Evolutionary conservation across 1,140 invertebrate genomes (phyloP).

Genomic region (Drosophila parabipectinata): DNA sequence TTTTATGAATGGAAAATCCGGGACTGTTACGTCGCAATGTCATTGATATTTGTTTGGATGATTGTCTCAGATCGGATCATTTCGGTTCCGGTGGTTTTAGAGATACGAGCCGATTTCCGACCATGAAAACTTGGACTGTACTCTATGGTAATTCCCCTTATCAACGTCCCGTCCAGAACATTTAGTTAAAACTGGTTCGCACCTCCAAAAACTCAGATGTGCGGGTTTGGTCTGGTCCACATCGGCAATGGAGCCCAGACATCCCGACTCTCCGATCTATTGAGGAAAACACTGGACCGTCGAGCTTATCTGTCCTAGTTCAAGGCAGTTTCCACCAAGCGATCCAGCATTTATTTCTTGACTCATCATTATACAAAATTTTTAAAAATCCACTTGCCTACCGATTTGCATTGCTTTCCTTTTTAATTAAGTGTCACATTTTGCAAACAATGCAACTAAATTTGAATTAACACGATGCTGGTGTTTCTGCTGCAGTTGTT

Average conservation of each 20-base stretch:
- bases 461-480: conserved; percentile 26
- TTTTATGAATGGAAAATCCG: neutral
- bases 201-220: conserved; percentile 67
- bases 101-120: conserved; percentile 31
- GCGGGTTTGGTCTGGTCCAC: conserved; percentile 63
- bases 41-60: conserved; percentile 8
- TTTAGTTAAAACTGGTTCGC: conserved; percentile 72
- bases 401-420: neutral
- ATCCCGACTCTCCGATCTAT: conserved; percentile 27
- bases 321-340: conserved; percentile 33
- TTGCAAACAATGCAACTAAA: conserved; percentile 42
- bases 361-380: conserved; percentile 13
- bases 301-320: conserved; percentile 47
- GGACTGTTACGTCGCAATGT: neutral
- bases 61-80: neutral
- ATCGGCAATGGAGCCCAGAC: conserved; percentile 25
- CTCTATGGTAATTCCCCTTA: conserved; percentile 39
- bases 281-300: conserved; percentile 25
- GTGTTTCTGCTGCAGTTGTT: conserved; percentile 1
- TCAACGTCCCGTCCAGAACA: conserved; percentile 30
- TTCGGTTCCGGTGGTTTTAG: conserved; percentile 37
- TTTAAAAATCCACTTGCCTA: neutral
- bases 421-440: conserved; percentile 23
- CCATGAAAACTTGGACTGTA: conserved; percentile 15
- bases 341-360: neutral